A percentile compares a stretch with the other conserved stretches of the same genome.
These are phyloP conservation scores for Drosophila affinis DNA, from an alignment of 2,888 invertebrate genomes.

Conservation along the genomic window DNA sequence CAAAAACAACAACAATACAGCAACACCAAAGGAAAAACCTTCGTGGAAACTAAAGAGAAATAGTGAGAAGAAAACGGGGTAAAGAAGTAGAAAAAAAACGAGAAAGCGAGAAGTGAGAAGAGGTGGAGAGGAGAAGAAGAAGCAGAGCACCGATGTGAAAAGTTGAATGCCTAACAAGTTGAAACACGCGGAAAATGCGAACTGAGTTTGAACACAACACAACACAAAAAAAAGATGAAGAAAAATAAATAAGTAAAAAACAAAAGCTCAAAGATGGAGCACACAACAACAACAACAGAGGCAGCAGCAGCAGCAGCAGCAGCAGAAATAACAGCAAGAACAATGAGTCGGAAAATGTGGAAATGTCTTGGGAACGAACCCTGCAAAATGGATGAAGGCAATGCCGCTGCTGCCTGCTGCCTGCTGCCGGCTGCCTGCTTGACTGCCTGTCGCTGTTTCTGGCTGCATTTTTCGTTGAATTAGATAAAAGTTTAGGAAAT, in stretches of 20 bases:
- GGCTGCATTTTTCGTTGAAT: slow-evolving; percentile 71
- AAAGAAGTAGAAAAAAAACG: slow-evolving; percentile 18
- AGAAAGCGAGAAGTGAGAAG: background rate
- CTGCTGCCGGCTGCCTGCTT: background rate
- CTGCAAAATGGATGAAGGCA: slow-evolving; percentile 63
- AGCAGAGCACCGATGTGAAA: slow-evolving; percentile 72
- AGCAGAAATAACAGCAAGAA: slow-evolving; percentile 46
- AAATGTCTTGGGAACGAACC: slow-evolving; percentile 74
- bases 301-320: background rate
- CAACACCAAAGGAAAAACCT: slow-evolving; percentile 38
- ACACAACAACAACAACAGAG: slow-evolving; percentile 18
- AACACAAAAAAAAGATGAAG: slow-evolving; percentile 2
- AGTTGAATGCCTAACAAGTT: slow-evolving; percentile 74
- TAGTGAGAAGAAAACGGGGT: slow-evolving; percentile 1
- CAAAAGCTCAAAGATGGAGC: slow-evolving; percentile 56
- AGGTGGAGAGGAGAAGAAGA: background rate
- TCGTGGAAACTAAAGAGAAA: slow-evolving; percentile 36
- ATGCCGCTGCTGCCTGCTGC: slow-evolving; percentile 16
- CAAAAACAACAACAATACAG: background rate
- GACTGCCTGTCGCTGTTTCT: slow-evolving; percentile 15
- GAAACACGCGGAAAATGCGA: slow-evolving; percentile 67
- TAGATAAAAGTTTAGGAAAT: slow-evolving; percentile 79
- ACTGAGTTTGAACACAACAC: slow-evolving; percentile 22
- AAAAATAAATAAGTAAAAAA: slow-evolving; percentile 41
- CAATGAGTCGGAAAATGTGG: slow-evolving; percentile 76